phyloP scores from a whole-genome alignment of 2,888 invertebrate genomes.

The Cantharis rufa region DNA sequence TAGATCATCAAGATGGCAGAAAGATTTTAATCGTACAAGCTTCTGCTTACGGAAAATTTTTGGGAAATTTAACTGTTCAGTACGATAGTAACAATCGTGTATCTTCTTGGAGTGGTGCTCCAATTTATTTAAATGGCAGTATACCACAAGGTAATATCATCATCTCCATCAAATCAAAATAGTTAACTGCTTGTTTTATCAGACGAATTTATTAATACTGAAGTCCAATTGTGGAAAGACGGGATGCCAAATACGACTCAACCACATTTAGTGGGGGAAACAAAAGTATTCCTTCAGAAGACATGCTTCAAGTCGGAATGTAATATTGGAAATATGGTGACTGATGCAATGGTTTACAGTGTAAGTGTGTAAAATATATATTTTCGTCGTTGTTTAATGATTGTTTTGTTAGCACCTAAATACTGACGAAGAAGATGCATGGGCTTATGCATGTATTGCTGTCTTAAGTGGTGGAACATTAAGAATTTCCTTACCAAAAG shows the following conservation, averaged over 20 bases:
- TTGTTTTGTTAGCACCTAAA: slow-evolving; percentile 55
- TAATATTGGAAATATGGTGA: slow-evolving; percentile 72
- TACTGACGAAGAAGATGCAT: slow-evolving; percentile 57
- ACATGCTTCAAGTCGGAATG: slow-evolving; percentile 68
- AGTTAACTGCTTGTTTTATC: slow-evolving; percentile 29
- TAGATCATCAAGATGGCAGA: slow-evolving; percentile 61
- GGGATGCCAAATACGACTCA: slow-evolving; percentile 61
- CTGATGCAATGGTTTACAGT: slow-evolving; percentile 67
- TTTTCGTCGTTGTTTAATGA: too few species aligned
- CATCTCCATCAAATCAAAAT: neutral
- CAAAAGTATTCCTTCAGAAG: slow-evolving; percentile 61
- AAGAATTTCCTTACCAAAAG: slow-evolving; percentile 67
- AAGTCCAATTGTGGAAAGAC: slow-evolving; percentile 64
- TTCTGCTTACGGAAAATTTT: slow-evolving; percentile 72
- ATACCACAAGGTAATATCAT: slow-evolving; percentile 50
- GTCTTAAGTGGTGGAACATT: slow-evolving; percentile 72
- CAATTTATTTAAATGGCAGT: slow-evolving; percentile 67
- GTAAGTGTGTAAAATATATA: slow-evolving; percentile 6
- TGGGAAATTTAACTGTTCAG: slow-evolving; percentile 74
- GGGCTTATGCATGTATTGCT: slow-evolving; percentile 73
- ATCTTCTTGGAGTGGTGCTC: slow-evolving; percentile 67
- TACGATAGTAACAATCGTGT: slow-evolving; percentile 72
- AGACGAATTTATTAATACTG: slow-evolving; percentile 65
- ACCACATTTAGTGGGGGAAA: slow-evolving; percentile 60
- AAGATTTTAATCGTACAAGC: slow-evolving; percentile 73